Base-by-base conservation (phyloP, 2,888 invertebrate species). In the Trissolcus japonicus region DNA sequence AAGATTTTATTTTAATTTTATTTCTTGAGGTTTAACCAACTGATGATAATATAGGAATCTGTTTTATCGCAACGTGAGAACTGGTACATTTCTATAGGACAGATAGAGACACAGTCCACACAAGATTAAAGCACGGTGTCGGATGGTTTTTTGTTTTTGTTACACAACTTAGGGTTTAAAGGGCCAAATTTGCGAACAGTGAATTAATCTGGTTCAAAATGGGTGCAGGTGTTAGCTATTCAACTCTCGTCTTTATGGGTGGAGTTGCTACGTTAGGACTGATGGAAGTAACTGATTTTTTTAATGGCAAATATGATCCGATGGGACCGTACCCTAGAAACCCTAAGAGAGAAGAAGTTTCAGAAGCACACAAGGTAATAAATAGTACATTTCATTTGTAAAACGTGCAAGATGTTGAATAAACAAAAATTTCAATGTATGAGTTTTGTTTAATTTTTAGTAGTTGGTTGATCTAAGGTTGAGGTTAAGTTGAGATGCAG, bases 271-370 rank as follows among this genome's bases (percentile, higher is more conserved):
- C 4, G 9, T 16, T 14, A 4, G 17, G 11, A 7, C 1, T 13
- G 1, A 21, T 51, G 11, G 17, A 17, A 9, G 17, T 4, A 4
- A 62, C 54, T n/a, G 62, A 62, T 11, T 62, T 41, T 62, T 41
- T 16, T 4, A 17, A 62, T 43, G 62, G 62, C n/a, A 62, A 54
- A 54, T 62, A 4, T 9, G 62, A 62, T 25, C 11, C 13, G 0
- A n/a, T 53, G 2, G 53, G 62, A 43, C 54, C 62, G 11, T 62
- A 62, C 14, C 62, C 62, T 0, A 62, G 62, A 25, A 62, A 62
- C 25, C 62, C 62, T 17, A 62, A 62, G 19, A 16, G 19, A 51
- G 17, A 51, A 7, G 11, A 6, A 14, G 17, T 51, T 21, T 21
- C 1, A 14, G 16, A 46, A 14, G 46, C 14, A 2, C 1, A 9